Percentiles rank a stretch among this genome's conserved stretches.
Conservation (phyloP, 1,140 invertebrate genomes). For the Heterodera schachtii region DNA sequence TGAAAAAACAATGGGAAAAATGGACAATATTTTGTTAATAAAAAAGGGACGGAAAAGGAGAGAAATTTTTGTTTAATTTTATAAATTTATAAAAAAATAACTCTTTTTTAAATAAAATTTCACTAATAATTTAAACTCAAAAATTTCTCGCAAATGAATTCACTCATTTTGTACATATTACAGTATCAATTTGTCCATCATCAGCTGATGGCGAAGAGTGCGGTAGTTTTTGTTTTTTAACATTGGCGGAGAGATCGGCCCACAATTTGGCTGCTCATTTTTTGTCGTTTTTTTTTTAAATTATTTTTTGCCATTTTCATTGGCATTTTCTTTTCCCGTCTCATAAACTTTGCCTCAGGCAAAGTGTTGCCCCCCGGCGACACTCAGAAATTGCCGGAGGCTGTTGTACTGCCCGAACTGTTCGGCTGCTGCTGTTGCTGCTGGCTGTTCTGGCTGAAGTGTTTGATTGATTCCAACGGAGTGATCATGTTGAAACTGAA, state of each 20-base stretch:
- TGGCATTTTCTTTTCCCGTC: not conserved
- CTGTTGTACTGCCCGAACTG: slow-evolving; percentile 39
- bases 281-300: not conserved
- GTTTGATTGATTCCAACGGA: slow-evolving; percentile 62
- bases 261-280: not conserved
- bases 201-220: not conserved
- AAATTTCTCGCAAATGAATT: not conserved
- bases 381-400: slow-evolving; percentile 35
- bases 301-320: not conserved
- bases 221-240: not conserved
- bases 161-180: too few species aligned
- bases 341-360: not conserved
- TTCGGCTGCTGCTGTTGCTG: slow-evolving; percentile 25
- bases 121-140: too few species aligned
- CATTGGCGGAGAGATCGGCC: not conserved
- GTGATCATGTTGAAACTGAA: slow-evolving; percentile 65
- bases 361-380: not conserved
- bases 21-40: not conserved
- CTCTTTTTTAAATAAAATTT: too few species aligned
- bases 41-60: not conserved
- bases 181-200: not conserved
- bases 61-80: not conserved
- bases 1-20: not conserved
- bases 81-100: too few species aligned
- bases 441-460: slow-evolving; percentile 50